Evolutionary conservation across 2,888 invertebrate genomes (phyloP).

Genomic region (Hypsopygia costalis): DNA sequence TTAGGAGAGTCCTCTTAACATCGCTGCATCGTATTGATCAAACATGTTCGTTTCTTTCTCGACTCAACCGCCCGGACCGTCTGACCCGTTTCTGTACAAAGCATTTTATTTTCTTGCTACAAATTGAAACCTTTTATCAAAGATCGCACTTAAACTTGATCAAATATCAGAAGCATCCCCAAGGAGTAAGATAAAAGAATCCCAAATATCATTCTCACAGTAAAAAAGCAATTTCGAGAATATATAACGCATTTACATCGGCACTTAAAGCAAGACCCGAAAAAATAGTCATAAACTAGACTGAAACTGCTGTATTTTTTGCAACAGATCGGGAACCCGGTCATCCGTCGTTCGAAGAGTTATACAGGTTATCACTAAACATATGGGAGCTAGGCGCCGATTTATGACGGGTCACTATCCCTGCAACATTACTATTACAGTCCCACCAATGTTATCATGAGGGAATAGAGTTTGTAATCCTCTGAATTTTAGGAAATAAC

Average conservation of each 20-base stretch:
- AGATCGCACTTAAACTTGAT: not conserved
- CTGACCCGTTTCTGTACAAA: too few relatives aligned
- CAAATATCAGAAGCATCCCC: not conserved
- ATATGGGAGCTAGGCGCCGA: conserved; percentile 45
- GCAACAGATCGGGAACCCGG: conserved; percentile 28
- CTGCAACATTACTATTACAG: not conserved
- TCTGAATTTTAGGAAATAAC: not conserved
- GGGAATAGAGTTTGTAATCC: conserved; percentile 3
- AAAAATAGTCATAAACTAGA: conserved; percentile 22
- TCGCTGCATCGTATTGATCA: too few relatives aligned
- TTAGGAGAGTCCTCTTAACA: too few relatives aligned
- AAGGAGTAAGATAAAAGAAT: conserved; percentile 1
- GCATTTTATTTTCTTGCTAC: too few relatives aligned
- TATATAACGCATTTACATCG: not conserved
- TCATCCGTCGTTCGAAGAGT: conserved; percentile 44
- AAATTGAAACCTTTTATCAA: not conserved
- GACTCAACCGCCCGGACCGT: too few relatives aligned
- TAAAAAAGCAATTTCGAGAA: conserved; percentile 1
- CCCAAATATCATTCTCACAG: not conserved
- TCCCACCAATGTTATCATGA: not conserved
- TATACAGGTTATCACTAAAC: conserved; percentile 51
- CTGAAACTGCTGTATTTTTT: conserved; percentile 29
- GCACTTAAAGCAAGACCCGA: conserved; percentile 1
- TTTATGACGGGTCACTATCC: conserved; percentile 49
- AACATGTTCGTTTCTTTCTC: too few relatives aligned